phyloP scores from a whole-genome alignment of 2,888 invertebrate genomes.

The Erebia ligea region DNA sequence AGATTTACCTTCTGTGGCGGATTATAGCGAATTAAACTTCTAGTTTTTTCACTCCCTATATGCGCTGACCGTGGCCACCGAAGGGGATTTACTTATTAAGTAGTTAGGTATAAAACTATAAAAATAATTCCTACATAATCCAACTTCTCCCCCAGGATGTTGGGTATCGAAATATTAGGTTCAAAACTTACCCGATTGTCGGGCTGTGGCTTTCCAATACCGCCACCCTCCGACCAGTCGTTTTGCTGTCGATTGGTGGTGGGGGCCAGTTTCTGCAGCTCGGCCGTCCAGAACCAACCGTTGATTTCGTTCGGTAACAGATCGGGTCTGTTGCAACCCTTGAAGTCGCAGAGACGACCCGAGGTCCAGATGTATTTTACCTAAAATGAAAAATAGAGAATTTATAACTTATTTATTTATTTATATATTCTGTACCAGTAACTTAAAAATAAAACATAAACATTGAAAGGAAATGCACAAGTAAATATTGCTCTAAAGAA shows the following conservation, averaged over 20 bases:
- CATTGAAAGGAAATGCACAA: too few species aligned
- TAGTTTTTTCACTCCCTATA: too few species aligned
- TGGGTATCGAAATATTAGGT: background rate
- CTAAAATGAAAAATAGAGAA: conserved; percentile 2
- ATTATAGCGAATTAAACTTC: too few species aligned
- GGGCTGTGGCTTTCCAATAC: conserved; percentile 93
- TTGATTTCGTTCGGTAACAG: conserved; percentile 91
- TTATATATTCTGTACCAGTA: too few species aligned
- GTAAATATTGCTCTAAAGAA: too few species aligned
- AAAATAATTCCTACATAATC: too few species aligned
- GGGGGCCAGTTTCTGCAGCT: conserved; percentile 92
- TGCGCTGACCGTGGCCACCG: too few species aligned
- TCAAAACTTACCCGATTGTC: conserved; percentile 87
- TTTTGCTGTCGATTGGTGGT: conserved; percentile 91
- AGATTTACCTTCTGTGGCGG: too few species aligned
- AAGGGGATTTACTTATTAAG: too few species aligned
- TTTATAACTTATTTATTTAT: background rate
- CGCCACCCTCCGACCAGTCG: conserved; percentile 94
- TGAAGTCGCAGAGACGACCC: conserved; percentile 94
- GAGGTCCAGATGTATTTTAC: conserved; percentile 95
- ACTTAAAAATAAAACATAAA: too few species aligned
- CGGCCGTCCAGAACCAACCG: conserved; percentile 97
- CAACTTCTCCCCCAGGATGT: too few species aligned
- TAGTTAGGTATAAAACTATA: too few species aligned
- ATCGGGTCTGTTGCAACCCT: conserved; percentile 93